phyloP scores from a whole-genome alignment of 2,888 invertebrate species.

The Ophioninae sp. region DNA sequence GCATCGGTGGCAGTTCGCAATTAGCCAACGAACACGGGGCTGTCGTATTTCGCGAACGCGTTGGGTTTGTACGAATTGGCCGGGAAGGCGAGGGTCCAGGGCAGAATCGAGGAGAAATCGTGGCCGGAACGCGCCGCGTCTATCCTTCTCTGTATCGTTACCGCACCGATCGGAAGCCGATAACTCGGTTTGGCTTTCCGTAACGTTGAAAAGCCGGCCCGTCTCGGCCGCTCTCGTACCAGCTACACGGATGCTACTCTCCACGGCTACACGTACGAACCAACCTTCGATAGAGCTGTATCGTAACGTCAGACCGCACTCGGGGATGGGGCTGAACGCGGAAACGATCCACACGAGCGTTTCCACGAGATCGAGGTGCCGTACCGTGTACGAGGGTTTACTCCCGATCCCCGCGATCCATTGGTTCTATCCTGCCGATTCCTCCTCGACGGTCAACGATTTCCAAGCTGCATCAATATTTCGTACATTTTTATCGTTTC shows the following conservation, averaged over 20 bases:
- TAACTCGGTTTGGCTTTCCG: slow-evolving; percentile 62
- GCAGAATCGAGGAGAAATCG: slow-evolving; percentile 45
- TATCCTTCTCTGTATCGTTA: slow-evolving; percentile 28
- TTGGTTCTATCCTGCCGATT: background rate
- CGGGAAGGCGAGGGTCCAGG: slow-evolving; percentile 23
- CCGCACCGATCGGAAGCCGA: slow-evolving; percentile 60
- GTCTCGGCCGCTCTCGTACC: slow-evolving; percentile 33
- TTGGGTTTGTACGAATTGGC: slow-evolving; percentile 1
- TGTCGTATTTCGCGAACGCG: background rate
- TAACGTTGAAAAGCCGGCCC: slow-evolving; percentile 58
- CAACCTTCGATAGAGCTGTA: slow-evolving; percentile 19
- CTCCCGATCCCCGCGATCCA: background rate
- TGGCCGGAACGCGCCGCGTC: slow-evolving; percentile 32
- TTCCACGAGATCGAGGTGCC: background rate
- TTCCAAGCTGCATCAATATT: background rate
- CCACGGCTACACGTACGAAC: slow-evolving; percentile 24
- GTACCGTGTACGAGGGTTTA: background rate
- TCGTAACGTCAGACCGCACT: slow-evolving; percentile 47
- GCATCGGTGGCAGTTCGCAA: background rate
- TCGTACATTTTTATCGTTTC: background rate
- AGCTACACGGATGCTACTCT: too few relatives aligned
- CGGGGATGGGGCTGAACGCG: slow-evolving; percentile 27
- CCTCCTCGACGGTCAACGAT: background rate
- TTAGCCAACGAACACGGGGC: background rate
- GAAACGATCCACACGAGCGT: slow-evolving; percentile 1